These are phyloP conservation scores for Calameuta filiformis DNA, from an alignment of 2,888 invertebrate genomes.

Conservation along the genomic window DNA sequence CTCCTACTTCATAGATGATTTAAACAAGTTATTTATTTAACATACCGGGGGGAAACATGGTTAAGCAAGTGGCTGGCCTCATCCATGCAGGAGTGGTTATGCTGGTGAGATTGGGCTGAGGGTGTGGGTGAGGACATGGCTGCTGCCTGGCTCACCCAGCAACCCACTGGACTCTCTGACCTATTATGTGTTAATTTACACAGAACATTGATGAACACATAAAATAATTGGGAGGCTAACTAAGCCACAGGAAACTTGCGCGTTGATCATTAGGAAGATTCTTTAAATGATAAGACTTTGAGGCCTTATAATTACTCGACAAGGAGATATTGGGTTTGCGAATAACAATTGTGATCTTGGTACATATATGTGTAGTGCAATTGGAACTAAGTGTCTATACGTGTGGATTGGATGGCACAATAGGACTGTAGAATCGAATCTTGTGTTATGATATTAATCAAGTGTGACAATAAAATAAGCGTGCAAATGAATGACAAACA, in stretches of 20 bases:
- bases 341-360: neutral
- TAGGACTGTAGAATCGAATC: neutral
- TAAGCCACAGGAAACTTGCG: neutral
- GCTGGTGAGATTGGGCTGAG: slow-evolving; percentile 59
- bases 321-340: neutral
- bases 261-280: neutral
- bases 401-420: neutral
- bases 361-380: neutral
- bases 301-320: neutral
- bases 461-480: slow-evolving; percentile 23
- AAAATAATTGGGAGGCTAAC: neutral
- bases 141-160: slow-evolving; percentile 64
- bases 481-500: slow-evolving; percentile 33
- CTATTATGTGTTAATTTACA: slow-evolving; percentile 59
- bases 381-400: neutral
- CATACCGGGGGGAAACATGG: slow-evolving; percentile 63
- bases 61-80: slow-evolving; percentile 65
- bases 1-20: neutral
- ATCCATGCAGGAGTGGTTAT: slow-evolving; percentile 63
- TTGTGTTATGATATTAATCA: neutral
- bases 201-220: slow-evolving; percentile 34
- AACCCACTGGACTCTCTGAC: slow-evolving; percentile 64
- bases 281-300: neutral
- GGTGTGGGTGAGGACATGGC: slow-evolving; percentile 65
- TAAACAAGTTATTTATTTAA: slow-evolving; percentile 27